Base-by-base conservation (phyloP, 37 sponge, comb jelly and placozoan species). In the Aplysina aerophoba region DNA sequence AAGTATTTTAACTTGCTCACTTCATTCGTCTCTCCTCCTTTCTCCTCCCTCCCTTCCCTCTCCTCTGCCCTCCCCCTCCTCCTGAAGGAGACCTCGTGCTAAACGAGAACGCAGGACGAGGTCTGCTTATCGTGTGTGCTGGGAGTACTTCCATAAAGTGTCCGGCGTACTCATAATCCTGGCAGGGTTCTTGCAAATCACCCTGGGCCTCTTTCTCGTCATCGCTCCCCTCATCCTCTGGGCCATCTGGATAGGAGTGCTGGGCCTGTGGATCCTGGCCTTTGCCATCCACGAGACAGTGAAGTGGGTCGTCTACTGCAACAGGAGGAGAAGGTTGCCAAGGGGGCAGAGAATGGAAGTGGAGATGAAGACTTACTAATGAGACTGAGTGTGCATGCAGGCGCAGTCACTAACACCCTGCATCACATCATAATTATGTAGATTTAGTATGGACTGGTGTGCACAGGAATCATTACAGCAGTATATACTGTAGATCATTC, bases 121-220 rank as follows among this genome's bases (percentile, higher is more conserved):
- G 33, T 31, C 69, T 3, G 56, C 4, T 11, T 80, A 84, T 38
- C 89, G 89, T 78, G n/a, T 79, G 0, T 91, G 87, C 73, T 91
- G 92, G 92, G 85, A 85, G 63, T 28, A 81, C 35, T 91, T 85
- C 60, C 92, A 91, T 56, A 83, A 41, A 22, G 24, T 73, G 20
- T 59, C 74, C n/a, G 92, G 92, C 4, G 34, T 87, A 58, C 28
- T 91, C 37, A 60, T 79, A 11, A 61, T 91, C 1, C 68, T 80
- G 20, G 20, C 87, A 4, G 92, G 92, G 1, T 77, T 91, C 24
- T 28, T 68, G 21, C 81, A 91, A 85, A 50, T 91, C n/a, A 91
- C 85, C 21, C 86, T 93, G 20, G 94, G 94, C 15, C 81, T 90
- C 39, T 87, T 93, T 22, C 73, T 93, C 55, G 59, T 89, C 0